These are phyloP conservation scores for Pseudoips prasinana DNA, from an alignment of 2,888 invertebrate genomes.

Conservation along the genomic window DNA sequence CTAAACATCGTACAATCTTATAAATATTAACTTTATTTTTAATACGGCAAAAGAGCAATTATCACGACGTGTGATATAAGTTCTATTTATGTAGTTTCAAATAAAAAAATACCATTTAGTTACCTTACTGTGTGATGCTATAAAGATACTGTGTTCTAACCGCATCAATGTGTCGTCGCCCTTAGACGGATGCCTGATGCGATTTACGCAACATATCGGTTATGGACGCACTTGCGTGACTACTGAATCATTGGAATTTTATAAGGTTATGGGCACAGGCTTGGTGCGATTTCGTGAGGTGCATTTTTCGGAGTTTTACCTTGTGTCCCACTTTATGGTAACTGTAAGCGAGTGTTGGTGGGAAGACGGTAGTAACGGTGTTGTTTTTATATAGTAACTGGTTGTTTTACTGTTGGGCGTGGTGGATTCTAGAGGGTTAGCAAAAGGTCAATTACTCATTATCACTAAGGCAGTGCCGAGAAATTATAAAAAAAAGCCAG, in stretches of 20 bases:
- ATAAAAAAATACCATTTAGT: too few relatives aligned
- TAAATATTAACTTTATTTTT: too few relatives aligned
- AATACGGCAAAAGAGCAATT: too few relatives aligned
- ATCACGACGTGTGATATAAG: too few relatives aligned
- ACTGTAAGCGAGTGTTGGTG: slow-evolving; percentile 26
- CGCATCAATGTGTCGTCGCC: slow-evolving; percentile 21
- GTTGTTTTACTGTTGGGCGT: too few relatives aligned
- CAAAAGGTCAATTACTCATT: too few relatives aligned
- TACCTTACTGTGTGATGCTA: too few relatives aligned
- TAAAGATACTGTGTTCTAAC: slow-evolving; percentile 5
- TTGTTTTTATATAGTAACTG: slow-evolving; percentile 3
- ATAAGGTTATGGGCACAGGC: slow-evolving; percentile 5
- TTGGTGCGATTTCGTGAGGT: slow-evolving; percentile 15
- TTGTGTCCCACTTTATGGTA: slow-evolving; percentile 28
- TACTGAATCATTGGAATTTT: slow-evolving; percentile 38
- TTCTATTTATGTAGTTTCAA: too few relatives aligned
- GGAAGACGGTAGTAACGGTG: slow-evolving; percentile 25
- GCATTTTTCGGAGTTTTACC: slow-evolving; percentile 9
- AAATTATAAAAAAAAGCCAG: too few relatives aligned
- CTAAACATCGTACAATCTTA: too few relatives aligned
- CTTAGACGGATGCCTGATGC: slow-evolving; percentile 24
- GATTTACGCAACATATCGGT: slow-evolving; percentile 24
- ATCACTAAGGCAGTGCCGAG: too few relatives aligned
- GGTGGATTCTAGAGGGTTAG: too few relatives aligned
- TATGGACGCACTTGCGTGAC: slow-evolving; percentile 26